Percentiles rank a stretch among this genome's conserved stretches.
phyloP scores from a whole-genome alignment of 1,140 invertebrate genomes.

The Drosophila persimilis region DNA sequence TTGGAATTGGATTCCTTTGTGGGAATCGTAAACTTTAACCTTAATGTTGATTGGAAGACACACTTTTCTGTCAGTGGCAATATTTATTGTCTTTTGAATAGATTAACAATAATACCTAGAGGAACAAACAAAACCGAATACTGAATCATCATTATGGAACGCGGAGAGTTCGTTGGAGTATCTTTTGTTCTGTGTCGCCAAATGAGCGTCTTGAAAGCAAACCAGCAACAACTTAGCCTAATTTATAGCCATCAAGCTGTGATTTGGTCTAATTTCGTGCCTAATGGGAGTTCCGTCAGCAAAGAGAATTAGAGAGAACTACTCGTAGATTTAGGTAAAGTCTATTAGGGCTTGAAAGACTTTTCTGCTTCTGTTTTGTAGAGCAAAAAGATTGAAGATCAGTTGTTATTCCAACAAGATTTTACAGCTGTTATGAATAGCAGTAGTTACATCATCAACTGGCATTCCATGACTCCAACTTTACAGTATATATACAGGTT shows the following conservation, averaged over 20 bases:
- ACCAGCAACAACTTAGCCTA: slow-evolving; percentile 46
- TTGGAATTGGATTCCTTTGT: too few relatives aligned
- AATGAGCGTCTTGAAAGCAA: slow-evolving; percentile 1
- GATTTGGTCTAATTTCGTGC: slow-evolving; percentile 65
- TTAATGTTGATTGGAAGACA: too few relatives aligned
- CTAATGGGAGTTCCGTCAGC: slow-evolving; percentile 27
- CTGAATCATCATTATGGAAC: slow-evolving; percentile 22
- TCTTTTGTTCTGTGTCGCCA: slow-evolving; percentile 28
- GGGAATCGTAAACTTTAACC: too few relatives aligned
- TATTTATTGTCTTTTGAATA: slow-evolving; percentile 11
- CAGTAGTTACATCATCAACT: too few relatives aligned
- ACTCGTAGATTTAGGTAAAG: too few relatives aligned
- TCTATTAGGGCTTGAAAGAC: neutral
- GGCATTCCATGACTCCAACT: too few relatives aligned
- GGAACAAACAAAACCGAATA: slow-evolving; percentile 11
- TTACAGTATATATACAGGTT: slow-evolving; percentile 28
- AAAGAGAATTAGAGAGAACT: neutral
- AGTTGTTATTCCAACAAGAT: too few relatives aligned
- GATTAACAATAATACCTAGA: slow-evolving; percentile 4
- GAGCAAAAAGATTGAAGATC: neutral
- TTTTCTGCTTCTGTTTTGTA: neutral
- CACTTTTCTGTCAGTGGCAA: slow-evolving; percentile 17
- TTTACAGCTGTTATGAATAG: too few relatives aligned
- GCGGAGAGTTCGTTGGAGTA: slow-evolving; percentile 20
- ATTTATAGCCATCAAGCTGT: slow-evolving; percentile 67